Evolutionary conservation across 2,888 invertebrate species (phyloP), one percentile per base, ranked within the genome.

Genomic region (Parnassius smintheus): DNA sequence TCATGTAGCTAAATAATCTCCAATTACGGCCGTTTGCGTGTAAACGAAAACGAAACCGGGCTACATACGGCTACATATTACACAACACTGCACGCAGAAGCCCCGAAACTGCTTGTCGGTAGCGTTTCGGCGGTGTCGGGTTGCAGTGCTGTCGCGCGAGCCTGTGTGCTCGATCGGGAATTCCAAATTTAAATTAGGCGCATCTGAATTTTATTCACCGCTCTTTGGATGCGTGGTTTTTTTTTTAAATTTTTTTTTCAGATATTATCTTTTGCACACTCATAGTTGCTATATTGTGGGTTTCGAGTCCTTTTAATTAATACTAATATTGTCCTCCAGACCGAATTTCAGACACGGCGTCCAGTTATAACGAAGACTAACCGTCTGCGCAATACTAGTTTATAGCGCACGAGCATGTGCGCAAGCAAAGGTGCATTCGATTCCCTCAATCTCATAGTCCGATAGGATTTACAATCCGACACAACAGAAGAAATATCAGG

Each of bases 71-170:
- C 80, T 64, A 56, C 59, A 11, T 58, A 49, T 74, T 72, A 72
- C 72, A 70, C 73, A 71, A 72, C 70, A 67, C 67, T 66, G 65
- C 69, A 65, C 70, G 78, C 69, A 72, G 88, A 91, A 91, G 88
- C 91, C 91, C 75, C 83, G 78, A 72, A 85, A 88, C 85, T 90
- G 91, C 88, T 75, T 70, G 75, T 77, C 89, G 83, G 91, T 91
- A 91, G 91, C 89, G 75, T 86, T 88, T 85, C 76, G 85, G 81
- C 76, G 88, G 88, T 88, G 83, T 90, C 83, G 67, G 68, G 80
- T 90, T 83, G 67, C 86, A 68, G 56, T 69, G 66, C 73, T 69
- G 65, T 69, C 58, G 58, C 54, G 13, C 22, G 51, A 18, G 48
- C 78, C 78, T 13, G 13, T 13, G 22, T 46, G 65, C 52, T 62